A percentile compares a stretch with the other conserved stretches of the same genome.
These are phyloP conservation scores for Mirza zaza DNA, from an alignment of 2,113 vertebrate genomes.

Conservation along the genomic window DNA sequence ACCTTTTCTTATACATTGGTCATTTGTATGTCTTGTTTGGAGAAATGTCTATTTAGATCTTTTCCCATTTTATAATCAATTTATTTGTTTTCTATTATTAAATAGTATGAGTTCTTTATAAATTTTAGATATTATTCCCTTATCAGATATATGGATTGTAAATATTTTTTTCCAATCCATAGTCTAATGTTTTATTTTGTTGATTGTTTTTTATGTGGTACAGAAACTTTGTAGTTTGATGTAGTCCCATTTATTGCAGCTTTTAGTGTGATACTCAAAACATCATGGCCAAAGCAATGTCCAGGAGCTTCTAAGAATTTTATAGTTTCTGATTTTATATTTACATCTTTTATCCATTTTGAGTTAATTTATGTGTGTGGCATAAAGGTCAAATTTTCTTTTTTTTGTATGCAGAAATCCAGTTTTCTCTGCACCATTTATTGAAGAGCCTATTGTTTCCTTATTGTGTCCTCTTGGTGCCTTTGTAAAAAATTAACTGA, in stretches of 20 bases:
- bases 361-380: neutral
- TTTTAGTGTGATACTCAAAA: neutral
- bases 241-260: neutral
- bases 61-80: neutral
- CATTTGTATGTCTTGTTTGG: neutral
- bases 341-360: neutral
- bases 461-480: neutral
- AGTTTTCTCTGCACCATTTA: neutral
- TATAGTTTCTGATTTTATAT: neutral
- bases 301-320: neutral
- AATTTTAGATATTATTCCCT: neutral
- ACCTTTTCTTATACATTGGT: neutral
- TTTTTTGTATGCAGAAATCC: neutral
- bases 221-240: neutral
- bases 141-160: neutral
- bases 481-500: neutral
- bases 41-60: neutral
- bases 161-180: neutral
- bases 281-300: neutral
- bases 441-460: neutral
- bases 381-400: neutral
- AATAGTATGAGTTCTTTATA: neutral
- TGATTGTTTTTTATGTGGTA: neutral
- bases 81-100: neutral
- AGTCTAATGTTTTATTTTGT: neutral